A percentile compares a stretch with the other conserved stretches of the same genome.
phyloP scores from a whole-genome alignment of 2,888 invertebrate species.

The Pseudanteris insignis region DNA sequence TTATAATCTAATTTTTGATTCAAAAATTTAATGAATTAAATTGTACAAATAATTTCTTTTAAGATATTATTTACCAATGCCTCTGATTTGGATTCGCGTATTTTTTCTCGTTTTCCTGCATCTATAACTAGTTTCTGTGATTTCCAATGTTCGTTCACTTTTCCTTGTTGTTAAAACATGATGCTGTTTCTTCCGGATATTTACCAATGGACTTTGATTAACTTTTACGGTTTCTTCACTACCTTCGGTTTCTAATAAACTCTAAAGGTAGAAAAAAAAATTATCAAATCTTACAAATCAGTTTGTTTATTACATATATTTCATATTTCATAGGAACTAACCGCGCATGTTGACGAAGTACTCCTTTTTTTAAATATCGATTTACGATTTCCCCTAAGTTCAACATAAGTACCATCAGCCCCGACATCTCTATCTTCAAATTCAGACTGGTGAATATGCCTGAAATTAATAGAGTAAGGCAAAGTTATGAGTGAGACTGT shows the following conservation, averaged over 20 bases:
- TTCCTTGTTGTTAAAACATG: conserved; percentile 84
- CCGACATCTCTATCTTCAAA: conserved; percentile 74
- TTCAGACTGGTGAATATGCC: conserved; percentile 79
- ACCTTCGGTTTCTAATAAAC: conserved; percentile 81
- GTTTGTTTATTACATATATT: too few relatives aligned
- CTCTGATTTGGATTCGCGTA: conserved; percentile 74
- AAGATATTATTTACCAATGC: conserved; percentile 70
- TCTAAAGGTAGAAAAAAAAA: conserved; percentile 70
- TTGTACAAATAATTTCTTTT: neutral
- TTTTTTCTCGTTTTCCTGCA: conserved; percentile 65
- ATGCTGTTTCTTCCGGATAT: conserved; percentile 75
- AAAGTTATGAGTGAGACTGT: too few relatives aligned
- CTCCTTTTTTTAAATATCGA: conserved; percentile 88
- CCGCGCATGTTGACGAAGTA: conserved; percentile 87
- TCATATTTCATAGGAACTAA: too few relatives aligned
- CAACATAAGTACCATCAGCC: conserved; percentile 73
- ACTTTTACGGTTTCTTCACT: conserved; percentile 77
- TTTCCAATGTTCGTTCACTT: conserved; percentile 79
- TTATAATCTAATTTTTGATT: neutral
- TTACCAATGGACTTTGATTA: conserved; percentile 82
- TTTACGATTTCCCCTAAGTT: conserved; percentile 81
- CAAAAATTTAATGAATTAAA: neutral
- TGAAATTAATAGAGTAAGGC: conserved; percentile 57
- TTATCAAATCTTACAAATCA: too few relatives aligned
- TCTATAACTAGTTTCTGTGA: conserved; percentile 64